Base-by-base conservation (phyloP, 2,113 vertebrate species). In the Limnothrissa miodon region DNA sequence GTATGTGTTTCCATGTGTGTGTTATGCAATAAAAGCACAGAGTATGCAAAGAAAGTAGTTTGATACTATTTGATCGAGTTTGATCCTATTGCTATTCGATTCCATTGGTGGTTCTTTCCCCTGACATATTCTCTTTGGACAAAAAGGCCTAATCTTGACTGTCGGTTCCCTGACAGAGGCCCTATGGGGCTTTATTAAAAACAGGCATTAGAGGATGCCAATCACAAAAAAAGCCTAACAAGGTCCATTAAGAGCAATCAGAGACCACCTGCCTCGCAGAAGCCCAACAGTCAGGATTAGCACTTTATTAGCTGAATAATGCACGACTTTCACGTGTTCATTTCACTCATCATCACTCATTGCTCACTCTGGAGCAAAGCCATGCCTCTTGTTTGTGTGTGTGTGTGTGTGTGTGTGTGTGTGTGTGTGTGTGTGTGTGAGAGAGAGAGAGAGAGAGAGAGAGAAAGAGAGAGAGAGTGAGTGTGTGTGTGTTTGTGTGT, bases 271-370 rank as follows among this genome's bases (percentile, higher is more conserved):
- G 83, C 59, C 46, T 78, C 46, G n/a, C 66, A 33, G 66, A 25
- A 78, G 45, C 78, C 51, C 80, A 83, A 46, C 39, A 85, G 78
- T 70, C 45, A 81, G 39, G 81, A 83, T 86, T 80, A 86, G 66
- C 78, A 39, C 48, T 80, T 81, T 62, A 83, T 86, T 86, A 86
- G 56, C 56, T 36, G 1, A 10, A 36, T 74, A 74, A 74, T 36
- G 66, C 66, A 39, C 66, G 15, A 74, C 29, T 74, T 74, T 74
- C 66, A 74, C 66, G 15, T 74, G 66, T 33, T 74, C 66, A 74
- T 74, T 33, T 74, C 1, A 1, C 13, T 74, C 66, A 39, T 62
- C 5, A 15, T 4, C 2, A 42, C 42, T n/a, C n/a, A n/a, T n/a
- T n/a, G n/a, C 42, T 42, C 42, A 42, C 42, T n/a, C n/a, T n/a